Base-by-base conservation (phyloP, 2,888 invertebrate species). In the Ischnura elegans region DNA sequence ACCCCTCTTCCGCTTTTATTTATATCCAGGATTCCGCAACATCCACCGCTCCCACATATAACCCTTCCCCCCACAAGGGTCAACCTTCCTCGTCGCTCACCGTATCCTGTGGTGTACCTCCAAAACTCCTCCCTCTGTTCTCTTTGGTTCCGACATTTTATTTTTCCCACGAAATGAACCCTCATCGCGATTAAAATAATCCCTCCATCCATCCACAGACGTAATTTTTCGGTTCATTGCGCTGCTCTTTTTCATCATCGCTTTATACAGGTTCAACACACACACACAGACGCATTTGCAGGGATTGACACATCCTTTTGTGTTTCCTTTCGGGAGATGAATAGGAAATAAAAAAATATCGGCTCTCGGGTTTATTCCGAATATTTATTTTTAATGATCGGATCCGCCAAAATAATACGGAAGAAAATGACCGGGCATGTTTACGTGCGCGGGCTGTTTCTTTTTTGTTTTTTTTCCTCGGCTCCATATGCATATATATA, bases 141-240 rank as follows among this genome's bases (percentile, higher is more conserved):
- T n/a, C n/a, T n/a, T n/a, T n/a, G n/a, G n/a, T 61, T 61, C 2
- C 55, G 21, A 55, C 55, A 19, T 19, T 2, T 21, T 16, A 25
- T 16, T 36, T 76, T 36, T 36, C 36, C 76, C 76, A 36, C 13
- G 76, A 76, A 76, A 76, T 76, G 76, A 76, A 76, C 76, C 36
- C 76, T 19, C 36, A 36, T 21, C 61, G 61, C 76, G 76, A 76
- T 76, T 76, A 76, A 76, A 25, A 16, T 76, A 76, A 76, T 76
- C 76, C 76, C 76, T 51, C 76, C 76, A n/a, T 76, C 36, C 76
- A 36, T 76, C 36, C 76, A 76, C 76, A 76, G 76, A 76, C 76
- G 76, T 76, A 76, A 76, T 76, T 76, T 76, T 76, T 76, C 76
- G 76, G 76, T 36, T 76, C 76, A 76, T 76, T 76, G 36, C 76